A percentile compares a stretch with the other conserved stretches of the same genome.
These are phyloP conservation scores for Chrysolophus pictus DNA, from an alignment of 2,797 vertebrate species.

Conservation along the genomic window DNA sequence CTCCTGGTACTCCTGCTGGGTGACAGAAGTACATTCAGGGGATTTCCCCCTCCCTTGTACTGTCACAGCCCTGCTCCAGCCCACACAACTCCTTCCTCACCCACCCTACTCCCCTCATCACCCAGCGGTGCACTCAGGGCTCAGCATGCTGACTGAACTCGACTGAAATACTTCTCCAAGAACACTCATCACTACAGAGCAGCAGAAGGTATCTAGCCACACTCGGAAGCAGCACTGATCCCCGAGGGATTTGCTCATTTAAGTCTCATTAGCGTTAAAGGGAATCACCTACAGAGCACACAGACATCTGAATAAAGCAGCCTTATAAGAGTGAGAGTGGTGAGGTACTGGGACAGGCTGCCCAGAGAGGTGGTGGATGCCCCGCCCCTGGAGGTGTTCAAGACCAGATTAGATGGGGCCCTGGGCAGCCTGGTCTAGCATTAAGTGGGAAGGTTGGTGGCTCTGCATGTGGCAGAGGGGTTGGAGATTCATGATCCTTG, in stretches of 20 bases:
- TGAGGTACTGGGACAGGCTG: neutral
- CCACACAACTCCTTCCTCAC: neutral
- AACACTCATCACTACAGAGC: neutral
- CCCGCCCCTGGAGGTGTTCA: too few species aligned
- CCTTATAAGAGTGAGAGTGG: neutral
- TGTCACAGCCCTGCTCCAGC: too few species aligned
- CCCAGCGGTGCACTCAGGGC: neutral
- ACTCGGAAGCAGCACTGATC: accelerated
- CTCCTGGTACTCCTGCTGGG: neutral
- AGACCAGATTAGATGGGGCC: too few species aligned
- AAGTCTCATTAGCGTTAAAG: neutral
- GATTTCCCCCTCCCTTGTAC: neutral
- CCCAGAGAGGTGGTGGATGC: too few species aligned
- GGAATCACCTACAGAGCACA: neutral
- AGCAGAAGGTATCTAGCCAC: neutral
- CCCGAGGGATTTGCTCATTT: neutral
- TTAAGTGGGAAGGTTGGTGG: too few species aligned
- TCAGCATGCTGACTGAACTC: neutral
- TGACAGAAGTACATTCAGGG: neutral
- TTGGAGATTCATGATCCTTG: too few species aligned
- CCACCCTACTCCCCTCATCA: neutral
- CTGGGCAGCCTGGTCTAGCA: too few species aligned
- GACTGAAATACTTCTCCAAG: neutral
- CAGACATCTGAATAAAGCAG: neutral
- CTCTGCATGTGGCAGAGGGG: too few species aligned